Percentiles rank a stretch among this genome's conserved stretches.
Evolutionary conservation across 1,140 invertebrate genomes (phyloP).

Genomic region (Acyrthosiphon pisum): DNA sequence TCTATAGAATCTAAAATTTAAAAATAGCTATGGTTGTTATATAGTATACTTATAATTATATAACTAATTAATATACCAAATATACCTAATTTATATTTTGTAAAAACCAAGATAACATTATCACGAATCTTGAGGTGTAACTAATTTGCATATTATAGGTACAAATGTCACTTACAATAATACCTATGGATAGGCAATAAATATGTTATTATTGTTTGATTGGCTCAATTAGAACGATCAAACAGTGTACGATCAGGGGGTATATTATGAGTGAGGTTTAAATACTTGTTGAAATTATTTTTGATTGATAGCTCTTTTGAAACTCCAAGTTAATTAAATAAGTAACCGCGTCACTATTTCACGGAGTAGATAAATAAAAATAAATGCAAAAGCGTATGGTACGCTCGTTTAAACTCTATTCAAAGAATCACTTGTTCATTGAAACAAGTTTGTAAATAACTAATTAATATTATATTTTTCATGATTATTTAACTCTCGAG

Average conservation of each 20-base stretch:
- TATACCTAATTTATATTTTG: neutral
- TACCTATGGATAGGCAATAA: neutral
- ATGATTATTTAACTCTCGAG: neutral
- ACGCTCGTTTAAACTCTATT: neutral
- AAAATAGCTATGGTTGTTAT: neutral
- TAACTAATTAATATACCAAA: too few species aligned
- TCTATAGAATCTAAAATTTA: neutral
- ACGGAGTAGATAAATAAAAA: neutral
- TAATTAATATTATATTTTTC: neutral
- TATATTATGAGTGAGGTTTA: neutral
- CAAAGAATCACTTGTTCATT: neutral
- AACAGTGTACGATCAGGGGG: too few species aligned
- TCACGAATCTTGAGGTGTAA: neutral
- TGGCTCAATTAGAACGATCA: neutral
- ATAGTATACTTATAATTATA: too few species aligned
- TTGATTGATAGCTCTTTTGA: neutral
- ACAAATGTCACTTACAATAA: neutral
- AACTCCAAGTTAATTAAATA: neutral
- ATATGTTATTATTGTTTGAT: neutral
- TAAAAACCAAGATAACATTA: neutral
- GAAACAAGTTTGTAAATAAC: neutral
- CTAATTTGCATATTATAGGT: neutral
- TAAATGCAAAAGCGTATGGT: neutral
- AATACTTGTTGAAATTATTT: constrained; percentile 10
- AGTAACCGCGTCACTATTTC: neutral